Conservation (phyloP, 2,113 vertebrate species). For the Diphyllodes magnificus region DNA sequence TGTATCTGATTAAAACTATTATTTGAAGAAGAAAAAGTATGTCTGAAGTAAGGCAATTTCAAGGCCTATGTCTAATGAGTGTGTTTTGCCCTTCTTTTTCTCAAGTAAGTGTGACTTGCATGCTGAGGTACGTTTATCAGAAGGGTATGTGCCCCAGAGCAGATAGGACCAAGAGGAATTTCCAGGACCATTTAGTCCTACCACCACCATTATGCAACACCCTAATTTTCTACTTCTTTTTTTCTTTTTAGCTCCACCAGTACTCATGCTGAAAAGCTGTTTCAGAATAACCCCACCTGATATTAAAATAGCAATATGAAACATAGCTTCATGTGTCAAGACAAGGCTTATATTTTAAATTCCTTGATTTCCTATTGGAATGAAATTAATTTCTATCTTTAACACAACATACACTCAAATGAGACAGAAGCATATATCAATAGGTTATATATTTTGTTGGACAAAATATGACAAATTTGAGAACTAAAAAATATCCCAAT, state of each 20-base stretch:
- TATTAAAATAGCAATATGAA: not conserved
- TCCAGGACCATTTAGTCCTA: not conserved
- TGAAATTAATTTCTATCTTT: not conserved
- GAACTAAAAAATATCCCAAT: not conserved
- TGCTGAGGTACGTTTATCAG: not conserved
- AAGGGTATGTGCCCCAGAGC: not conserved
- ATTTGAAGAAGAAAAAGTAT: not conserved
- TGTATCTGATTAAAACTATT: not conserved
- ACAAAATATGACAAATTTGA: not conserved
- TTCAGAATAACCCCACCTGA: not conserved
- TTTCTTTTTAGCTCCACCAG: not conserved
- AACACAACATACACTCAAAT: not conserved
- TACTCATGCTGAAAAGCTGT: not conserved
- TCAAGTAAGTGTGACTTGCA: not conserved
- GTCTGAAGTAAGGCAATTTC: not conserved
- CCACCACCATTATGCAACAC: not conserved
- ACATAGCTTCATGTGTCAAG: not conserved
- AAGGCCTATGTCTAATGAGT: not conserved
- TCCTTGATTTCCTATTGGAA: not conserved
- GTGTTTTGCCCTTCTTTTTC: not conserved
- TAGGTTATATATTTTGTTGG: not conserved
- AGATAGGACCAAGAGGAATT: not conserved
- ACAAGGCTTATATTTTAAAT: not conserved
- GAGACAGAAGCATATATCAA: not conserved
- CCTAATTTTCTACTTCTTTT: not conserved